A percentile compares a stretch with the other conserved stretches of the same genome.
These are phyloP conservation scores for Caenorhabditis briggsae DNA, from an alignment of 1,140 invertebrate genomes.

Conservation along the genomic window DNA sequence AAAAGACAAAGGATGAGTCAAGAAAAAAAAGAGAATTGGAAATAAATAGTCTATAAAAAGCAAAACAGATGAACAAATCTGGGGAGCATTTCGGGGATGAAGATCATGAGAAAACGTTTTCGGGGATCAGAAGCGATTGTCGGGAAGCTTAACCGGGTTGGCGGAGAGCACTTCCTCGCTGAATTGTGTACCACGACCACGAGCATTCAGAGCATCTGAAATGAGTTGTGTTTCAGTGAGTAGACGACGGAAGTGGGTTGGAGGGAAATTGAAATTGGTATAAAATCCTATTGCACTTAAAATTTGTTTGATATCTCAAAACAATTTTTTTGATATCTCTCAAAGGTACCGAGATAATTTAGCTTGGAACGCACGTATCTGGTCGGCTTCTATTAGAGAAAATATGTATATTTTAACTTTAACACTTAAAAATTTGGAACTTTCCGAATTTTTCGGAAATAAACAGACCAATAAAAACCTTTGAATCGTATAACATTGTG, in stretches of 20 bases:
- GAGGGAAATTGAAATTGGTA: too few species aligned
- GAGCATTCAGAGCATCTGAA: conserved; percentile 39
- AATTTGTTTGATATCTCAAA: too few species aligned
- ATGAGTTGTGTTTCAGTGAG: not conserved
- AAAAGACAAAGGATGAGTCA: not conserved
- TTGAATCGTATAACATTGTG: too few species aligned
- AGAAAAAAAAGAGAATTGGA: not conserved
- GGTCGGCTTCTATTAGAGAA: too few species aligned
- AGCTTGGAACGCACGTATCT: too few species aligned
- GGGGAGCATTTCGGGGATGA: not conserved
- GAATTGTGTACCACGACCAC: conserved; percentile 32
- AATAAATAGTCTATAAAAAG: not conserved
- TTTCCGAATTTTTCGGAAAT: too few species aligned
- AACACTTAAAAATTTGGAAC: too few species aligned
- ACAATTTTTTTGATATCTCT: too few species aligned
- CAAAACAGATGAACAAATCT: not conserved
- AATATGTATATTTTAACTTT: too few species aligned
- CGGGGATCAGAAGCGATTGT: conserved; percentile 40
- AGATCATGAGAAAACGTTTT: conserved; percentile 4
- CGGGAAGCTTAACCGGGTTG: conserved; percentile 38
- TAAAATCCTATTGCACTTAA: too few species aligned
- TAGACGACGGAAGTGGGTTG: not conserved
- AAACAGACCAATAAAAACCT: too few species aligned
- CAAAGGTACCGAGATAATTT: too few species aligned
- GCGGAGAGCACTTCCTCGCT: conserved; percentile 47